These are phyloP conservation scores for Himalopsyche anomala DNA, from an alignment of 2,888 invertebrate genomes.

Conservation along the genomic window DNA sequence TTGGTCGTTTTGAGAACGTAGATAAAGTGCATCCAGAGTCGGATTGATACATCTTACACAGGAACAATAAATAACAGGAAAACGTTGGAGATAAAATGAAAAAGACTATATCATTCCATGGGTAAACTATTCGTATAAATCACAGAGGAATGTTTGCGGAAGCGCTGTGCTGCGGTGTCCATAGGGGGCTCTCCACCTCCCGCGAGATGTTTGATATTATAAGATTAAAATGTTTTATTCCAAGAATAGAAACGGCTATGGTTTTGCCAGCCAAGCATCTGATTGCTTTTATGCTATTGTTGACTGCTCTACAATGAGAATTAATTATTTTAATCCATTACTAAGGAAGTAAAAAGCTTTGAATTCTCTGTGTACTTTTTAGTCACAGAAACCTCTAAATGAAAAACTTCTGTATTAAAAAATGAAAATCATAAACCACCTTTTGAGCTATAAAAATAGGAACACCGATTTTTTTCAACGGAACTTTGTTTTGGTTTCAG, in stretches of 20 bases:
- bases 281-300: slow-evolving; percentile 9
- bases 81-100: slow-evolving; percentile 59
- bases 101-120: slow-evolving; percentile 62
- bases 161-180: slow-evolving; percentile 15
- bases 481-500: too few relatives aligned
- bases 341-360: background rate
- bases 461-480: too few relatives aligned
- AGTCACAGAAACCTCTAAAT: too few relatives aligned
- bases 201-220: slow-evolving; percentile 51
- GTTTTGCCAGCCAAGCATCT: slow-evolving; percentile 28
- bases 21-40: slow-evolving; percentile 43
- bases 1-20: slow-evolving; percentile 12
- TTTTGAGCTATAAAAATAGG: too few relatives aligned
- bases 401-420: too few relatives aligned
- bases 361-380: background rate
- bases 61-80: slow-evolving; percentile 62
- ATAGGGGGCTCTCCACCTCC: background rate
- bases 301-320: slow-evolving; percentile 21
- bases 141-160: slow-evolving; percentile 58
- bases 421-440: too few relatives aligned
- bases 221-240: slow-evolving; percentile 59
- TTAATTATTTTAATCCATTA: slow-evolving; percentile 33
- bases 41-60: slow-evolving; percentile 59
- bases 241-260: slow-evolving; percentile 45
- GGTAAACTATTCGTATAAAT: slow-evolving; percentile 65